phyloP scores from a whole-genome alignment of 2,888 invertebrate genomes.

The Anaspis maculata region DNA sequence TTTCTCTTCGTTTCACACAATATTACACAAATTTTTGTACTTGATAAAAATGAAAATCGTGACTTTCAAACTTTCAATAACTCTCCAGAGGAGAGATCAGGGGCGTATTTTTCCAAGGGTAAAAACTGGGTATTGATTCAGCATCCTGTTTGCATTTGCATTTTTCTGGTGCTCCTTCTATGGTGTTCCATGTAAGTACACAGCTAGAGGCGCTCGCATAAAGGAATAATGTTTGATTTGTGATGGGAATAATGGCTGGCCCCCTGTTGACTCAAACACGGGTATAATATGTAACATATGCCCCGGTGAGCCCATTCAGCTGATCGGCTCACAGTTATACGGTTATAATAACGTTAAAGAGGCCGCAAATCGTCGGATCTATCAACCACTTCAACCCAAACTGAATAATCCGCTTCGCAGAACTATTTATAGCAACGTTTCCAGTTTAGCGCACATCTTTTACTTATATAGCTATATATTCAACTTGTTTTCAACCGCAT shows the following conservation, averaged over 20 bases:
- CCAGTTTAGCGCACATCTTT: no score
- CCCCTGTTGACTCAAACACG: slow-evolving; percentile 21
- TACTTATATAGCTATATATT: no score
- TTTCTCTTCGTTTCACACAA: no score
- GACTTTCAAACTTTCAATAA: no score
- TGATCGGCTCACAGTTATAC: slow-evolving; percentile 16
- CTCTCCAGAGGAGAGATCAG: no score
- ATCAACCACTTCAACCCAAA: slow-evolving; percentile 15
- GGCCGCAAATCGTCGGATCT: slow-evolving; percentile 19
- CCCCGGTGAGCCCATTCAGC: slow-evolving; percentile 19
- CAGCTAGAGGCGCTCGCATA: slow-evolving; percentile 10
- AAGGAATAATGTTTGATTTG: slow-evolving; percentile 21
- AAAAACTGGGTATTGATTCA: no score
- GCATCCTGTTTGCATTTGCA: slow-evolving; percentile 3
- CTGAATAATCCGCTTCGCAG: slow-evolving; percentile 8
- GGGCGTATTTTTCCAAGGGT: no score
- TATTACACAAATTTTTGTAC: no score
- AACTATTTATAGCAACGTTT: no score
- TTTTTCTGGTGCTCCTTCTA: slow-evolving; percentile 2
- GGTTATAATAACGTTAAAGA: slow-evolving; percentile 14
- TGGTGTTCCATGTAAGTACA: slow-evolving; percentile 2
- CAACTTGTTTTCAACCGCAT: no score
- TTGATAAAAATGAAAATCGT: no score
- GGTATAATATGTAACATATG: slow-evolving; percentile 25
- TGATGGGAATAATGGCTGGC: slow-evolving; percentile 21